A percentile compares a stretch with the other conserved stretches of the same genome.
Conservation (phyloP, 2,888 invertebrate species). For the Rugalucina vietnamica region DNA sequence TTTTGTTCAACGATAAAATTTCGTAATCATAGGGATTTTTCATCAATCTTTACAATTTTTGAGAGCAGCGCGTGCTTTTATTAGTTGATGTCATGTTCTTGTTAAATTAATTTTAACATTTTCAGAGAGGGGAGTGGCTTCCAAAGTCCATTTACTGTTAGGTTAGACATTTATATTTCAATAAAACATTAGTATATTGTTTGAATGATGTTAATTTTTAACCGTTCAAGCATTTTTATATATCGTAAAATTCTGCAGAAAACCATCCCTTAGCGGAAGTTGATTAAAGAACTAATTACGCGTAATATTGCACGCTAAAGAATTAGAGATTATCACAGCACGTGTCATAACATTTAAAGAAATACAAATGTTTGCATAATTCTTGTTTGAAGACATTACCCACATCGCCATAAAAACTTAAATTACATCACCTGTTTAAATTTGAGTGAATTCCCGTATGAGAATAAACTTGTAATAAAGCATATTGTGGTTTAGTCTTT, state of each 20-base stretch:
- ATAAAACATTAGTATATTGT: not conserved
- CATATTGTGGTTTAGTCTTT: not conserved
- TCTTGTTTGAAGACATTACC: not conserved
- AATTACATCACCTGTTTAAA: conserved; percentile 2
- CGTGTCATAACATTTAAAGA: not conserved
- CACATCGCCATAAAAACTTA: not conserved
- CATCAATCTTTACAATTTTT: not conserved
- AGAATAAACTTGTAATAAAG: not conserved
- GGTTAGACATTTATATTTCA: not conserved
- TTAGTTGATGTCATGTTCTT: not conserved
- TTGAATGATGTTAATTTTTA: not conserved
- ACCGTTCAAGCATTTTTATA: not conserved
- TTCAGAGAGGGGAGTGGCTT: not conserved
- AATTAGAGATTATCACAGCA: not conserved
- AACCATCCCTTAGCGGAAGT: not conserved
- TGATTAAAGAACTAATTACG: not conserved
- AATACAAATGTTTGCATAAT: not conserved
- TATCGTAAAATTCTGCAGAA: not conserved
- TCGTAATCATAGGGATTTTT: conserved; percentile 3
- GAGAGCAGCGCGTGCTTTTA: conserved; percentile 4
- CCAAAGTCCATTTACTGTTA: not conserved
- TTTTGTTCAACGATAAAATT: not conserved
- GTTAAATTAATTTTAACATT: conserved; percentile 6
- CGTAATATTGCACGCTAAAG: not conserved
- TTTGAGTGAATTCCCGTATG: not conserved